These are phyloP conservation scores for Plagiodera versicolora DNA, from an alignment of 2,888 invertebrate genomes.

Conservation along the genomic window DNA sequence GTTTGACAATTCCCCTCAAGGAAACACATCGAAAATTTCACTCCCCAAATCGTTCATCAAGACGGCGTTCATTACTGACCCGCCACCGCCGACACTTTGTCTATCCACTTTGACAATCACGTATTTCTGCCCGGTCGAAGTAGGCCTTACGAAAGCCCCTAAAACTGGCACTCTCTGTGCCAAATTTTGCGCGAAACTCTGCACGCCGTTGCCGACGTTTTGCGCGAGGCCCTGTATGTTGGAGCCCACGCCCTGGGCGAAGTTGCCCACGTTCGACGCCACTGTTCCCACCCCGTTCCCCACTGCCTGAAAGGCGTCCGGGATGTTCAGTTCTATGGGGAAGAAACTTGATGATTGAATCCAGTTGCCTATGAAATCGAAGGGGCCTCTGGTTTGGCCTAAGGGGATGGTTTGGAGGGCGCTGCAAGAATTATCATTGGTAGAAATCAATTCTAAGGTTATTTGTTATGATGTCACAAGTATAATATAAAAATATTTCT, in stretches of 20 bases:
- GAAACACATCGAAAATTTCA: constrained; percentile 11
- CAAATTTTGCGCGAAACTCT: constrained; percentile 31
- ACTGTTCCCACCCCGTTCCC: constrained; percentile 32
- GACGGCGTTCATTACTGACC: background rate
- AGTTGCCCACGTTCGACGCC: constrained; percentile 32
- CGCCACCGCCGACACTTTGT: background rate
- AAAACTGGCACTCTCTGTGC: constrained; percentile 34
- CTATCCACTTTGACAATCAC: constrained; percentile 19
- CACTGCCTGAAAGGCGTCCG: constrained; percentile 57
- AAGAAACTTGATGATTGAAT: constrained; percentile 61
- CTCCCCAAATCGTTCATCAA: background rate
- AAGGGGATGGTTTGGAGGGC: constrained; percentile 10
- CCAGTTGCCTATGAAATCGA: constrained; percentile 52
- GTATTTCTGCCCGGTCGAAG: constrained; percentile 15
- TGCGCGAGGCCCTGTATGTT: constrained; percentile 34
- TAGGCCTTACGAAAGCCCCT: constrained; percentile 27
- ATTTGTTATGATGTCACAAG: no score
- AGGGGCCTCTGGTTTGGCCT: constrained; percentile 36
- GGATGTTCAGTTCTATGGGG: constrained; percentile 66
- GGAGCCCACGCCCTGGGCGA: constrained; percentile 34
- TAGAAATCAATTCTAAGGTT: no score
- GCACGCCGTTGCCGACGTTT: constrained; percentile 36
- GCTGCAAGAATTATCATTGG: constrained; percentile 12
- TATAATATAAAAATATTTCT: no score
- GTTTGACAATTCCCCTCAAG: background rate